Evolutionary conservation across 2,113 vertebrate genomes (phyloP).

Genomic region (Hypocryptadius cinnamomeus): DNA sequence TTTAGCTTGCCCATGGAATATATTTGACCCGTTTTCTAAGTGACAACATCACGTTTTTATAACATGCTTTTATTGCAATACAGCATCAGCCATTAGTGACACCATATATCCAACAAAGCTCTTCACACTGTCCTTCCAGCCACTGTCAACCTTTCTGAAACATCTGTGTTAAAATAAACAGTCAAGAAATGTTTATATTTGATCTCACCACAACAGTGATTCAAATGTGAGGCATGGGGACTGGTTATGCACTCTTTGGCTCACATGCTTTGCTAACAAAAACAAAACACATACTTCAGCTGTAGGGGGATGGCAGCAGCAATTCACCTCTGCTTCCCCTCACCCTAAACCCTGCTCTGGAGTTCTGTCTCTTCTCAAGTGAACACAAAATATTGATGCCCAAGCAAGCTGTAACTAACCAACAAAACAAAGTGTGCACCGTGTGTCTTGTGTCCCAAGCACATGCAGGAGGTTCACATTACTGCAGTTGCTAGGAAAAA

Average conservation of each 20-base stretch:
- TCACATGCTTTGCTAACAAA: not conserved
- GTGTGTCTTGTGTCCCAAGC: not conserved
- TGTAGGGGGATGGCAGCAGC: not conserved
- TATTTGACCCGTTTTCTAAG: not conserved
- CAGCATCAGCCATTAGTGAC: not conserved
- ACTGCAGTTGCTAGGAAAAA: slow-evolving; percentile 36
- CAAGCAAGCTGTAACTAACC: not conserved
- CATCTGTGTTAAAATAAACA: not conserved
- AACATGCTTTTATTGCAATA: not conserved
- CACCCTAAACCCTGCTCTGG: not conserved
- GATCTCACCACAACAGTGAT: not conserved
- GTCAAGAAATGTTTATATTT: not conserved
- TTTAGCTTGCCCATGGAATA: not conserved
- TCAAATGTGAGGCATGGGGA: not conserved
- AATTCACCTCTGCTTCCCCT: slow-evolving; percentile 5
- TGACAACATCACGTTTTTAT: not conserved
- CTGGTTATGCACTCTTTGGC: not conserved
- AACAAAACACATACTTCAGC: not conserved
- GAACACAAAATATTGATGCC: not conserved
- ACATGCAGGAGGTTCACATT: slow-evolving; percentile 12
- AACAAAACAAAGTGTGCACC: not conserved
- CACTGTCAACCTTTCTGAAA: not conserved
- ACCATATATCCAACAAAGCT: not conserved
- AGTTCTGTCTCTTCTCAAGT: not conserved
- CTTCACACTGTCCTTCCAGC: not conserved